These are phyloP conservation scores for Zosterops japonicus DNA, from an alignment of 2,113 vertebrate genomes.

Conservation along the genomic window DNA sequence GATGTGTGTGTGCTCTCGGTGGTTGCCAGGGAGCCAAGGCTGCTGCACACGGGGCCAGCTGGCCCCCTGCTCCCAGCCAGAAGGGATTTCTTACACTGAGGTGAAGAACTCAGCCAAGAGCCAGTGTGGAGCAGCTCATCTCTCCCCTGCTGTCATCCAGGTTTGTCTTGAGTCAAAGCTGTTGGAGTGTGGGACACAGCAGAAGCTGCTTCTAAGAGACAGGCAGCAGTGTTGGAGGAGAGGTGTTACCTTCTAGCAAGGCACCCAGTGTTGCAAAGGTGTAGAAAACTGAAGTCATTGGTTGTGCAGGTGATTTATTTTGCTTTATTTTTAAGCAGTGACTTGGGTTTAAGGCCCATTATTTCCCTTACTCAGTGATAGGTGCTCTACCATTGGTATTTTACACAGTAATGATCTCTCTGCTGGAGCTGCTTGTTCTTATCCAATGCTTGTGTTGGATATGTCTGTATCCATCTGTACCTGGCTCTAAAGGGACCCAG, in stretches of 20 bases:
- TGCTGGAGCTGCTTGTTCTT: neutral
- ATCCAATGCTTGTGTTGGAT: neutral
- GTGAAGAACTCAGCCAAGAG: neutral
- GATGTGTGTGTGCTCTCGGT: neutral
- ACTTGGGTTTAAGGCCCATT: neutral
- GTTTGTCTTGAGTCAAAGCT: neutral
- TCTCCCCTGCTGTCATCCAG: neutral
- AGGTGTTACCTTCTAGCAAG: neutral
- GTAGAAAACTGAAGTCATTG: neutral
- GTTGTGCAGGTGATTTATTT: neutral
- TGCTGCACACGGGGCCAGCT: neutral
- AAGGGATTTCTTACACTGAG: rapidly evolving
- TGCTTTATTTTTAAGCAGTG: neutral
- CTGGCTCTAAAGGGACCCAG: neutral
- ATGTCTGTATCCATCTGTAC: neutral
- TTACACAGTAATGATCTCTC: neutral
- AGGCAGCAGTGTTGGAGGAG: neutral
- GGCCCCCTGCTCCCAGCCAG: neutral
- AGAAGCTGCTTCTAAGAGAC: neutral
- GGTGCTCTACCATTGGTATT: neutral
- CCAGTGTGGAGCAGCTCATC: neutral
- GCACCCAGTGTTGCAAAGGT: neutral
- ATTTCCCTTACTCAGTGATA: neutral
- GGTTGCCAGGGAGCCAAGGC: neutral
- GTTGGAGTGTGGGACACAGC: neutral